Conservation (phyloP, 2,113 vertebrate genomes). For the Dromiciops gliroides region DNA sequence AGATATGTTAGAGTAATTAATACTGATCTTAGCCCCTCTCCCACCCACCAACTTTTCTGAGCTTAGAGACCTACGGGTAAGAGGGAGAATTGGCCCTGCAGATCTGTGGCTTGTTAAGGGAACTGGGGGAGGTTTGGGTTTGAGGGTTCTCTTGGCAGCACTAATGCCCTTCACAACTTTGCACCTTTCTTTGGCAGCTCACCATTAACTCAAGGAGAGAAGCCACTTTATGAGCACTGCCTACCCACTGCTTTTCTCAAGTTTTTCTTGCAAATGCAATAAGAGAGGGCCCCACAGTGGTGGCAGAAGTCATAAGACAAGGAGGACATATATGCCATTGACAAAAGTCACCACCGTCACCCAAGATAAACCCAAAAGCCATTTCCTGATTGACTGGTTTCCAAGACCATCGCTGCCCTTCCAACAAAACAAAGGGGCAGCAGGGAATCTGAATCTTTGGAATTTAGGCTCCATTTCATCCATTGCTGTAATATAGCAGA, state of each 20-base stretch:
- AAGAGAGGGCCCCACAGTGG: not conserved
- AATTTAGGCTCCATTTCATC: not conserved
- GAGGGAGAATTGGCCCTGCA: not conserved
- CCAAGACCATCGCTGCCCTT: not conserved
- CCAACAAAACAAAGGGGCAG: not conserved
- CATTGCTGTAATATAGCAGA: not conserved
- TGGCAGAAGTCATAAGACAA: not conserved
- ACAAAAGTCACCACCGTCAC: not conserved
- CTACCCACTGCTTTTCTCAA: not conserved
- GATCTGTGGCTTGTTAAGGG: not conserved
- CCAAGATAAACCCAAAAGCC: not conserved
- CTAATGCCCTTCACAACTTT: not conserved
- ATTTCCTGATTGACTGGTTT: accelerated
- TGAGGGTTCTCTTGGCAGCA: not conserved
- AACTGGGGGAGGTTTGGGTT: not conserved
- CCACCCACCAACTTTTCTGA: not conserved
- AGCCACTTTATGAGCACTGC: not conserved
- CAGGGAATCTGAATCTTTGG: not conserved
- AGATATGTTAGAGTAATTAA: not conserved
- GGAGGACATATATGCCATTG: not conserved
- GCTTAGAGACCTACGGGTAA: not conserved
- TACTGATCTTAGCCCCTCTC: not conserved
- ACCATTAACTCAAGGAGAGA: not conserved
- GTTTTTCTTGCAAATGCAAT: not conserved
- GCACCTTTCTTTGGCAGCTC: not conserved